These are phyloP conservation scores for Drosophila sturtevanti DNA, from an alignment of 1,140 invertebrate genomes.

Conservation along the genomic window DNA sequence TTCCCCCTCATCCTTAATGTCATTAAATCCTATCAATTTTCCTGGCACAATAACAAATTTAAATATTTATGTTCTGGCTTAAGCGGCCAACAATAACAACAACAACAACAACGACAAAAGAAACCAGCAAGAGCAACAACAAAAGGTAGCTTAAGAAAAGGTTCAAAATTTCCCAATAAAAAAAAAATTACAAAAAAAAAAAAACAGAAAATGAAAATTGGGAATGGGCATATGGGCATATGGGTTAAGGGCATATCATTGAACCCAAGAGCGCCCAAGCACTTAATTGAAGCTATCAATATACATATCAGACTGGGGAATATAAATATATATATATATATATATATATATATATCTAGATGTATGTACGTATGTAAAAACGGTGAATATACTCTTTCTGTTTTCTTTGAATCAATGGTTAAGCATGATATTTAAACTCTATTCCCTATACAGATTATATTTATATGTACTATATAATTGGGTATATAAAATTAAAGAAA, in stretches of 20 bases:
- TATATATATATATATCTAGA: slow-evolving; percentile 19
- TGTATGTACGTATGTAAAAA: too few relatives aligned
- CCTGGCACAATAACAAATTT: slow-evolving; percentile 65
- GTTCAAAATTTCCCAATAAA: slow-evolving; percentile 69
- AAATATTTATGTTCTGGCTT: slow-evolving; percentile 74
- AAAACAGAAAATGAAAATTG: slow-evolving; percentile 6
- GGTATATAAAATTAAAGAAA: too few relatives aligned
- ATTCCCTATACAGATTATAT: too few relatives aligned
- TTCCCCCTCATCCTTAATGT: slow-evolving; percentile 58
- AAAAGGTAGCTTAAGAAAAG: slow-evolving; percentile 43
- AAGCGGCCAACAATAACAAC: slow-evolving; percentile 46
- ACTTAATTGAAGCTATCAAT: slow-evolving; percentile 77
- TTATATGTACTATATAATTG: too few relatives aligned
- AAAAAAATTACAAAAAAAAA: slow-evolving; percentile 27
- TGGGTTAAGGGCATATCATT: slow-evolving; percentile 36
- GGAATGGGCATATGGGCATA: slow-evolving; percentile 2
- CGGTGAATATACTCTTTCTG: background rate
- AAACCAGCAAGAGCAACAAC: background rate
- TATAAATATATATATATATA: slow-evolving; percentile 9
- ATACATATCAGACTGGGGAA: slow-evolving; percentile 10
- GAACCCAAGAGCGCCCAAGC: slow-evolving; percentile 68
- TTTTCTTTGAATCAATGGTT: too few relatives aligned
- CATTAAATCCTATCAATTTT: slow-evolving; percentile 80
- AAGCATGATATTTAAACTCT: too few relatives aligned
- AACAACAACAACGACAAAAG: slow-evolving; percentile 13